A percentile compares a stretch with the other conserved stretches of the same genome.
Evolutionary conservation across 2,797 vertebrate species (phyloP).

Genomic region (Diplodus sargus): DNA sequence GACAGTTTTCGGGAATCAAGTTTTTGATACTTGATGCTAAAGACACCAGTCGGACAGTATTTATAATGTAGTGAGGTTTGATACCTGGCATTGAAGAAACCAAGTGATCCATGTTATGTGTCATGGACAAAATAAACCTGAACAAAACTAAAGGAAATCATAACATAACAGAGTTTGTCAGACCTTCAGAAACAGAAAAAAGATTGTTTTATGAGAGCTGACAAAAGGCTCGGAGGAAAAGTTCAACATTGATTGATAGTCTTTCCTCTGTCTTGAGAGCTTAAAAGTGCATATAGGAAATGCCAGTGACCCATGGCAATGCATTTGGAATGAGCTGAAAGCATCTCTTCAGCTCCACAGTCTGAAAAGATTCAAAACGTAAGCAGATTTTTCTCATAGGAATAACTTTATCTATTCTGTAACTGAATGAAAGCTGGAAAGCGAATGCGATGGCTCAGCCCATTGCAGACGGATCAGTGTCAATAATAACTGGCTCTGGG

Average conservation of each 20-base stretch:
- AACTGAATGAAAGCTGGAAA: slow-evolving; percentile 36
- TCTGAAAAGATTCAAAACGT: slow-evolving; percentile 41
- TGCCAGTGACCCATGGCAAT: slow-evolving; percentile 33
- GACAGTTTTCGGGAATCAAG: background rate
- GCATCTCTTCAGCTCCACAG: slow-evolving; percentile 19
- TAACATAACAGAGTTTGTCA: background rate
- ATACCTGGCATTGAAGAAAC: background rate
- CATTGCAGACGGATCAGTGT: slow-evolving; percentile 43
- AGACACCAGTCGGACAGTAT: background rate
- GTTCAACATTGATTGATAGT: slow-evolving; percentile 25
- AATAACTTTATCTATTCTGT: slow-evolving; percentile 47
- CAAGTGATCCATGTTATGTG: background rate
- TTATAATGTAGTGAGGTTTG: background rate
- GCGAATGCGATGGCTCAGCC: slow-evolving; percentile 14
- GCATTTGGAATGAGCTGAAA: slow-evolving; percentile 62
- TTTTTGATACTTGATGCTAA: background rate
- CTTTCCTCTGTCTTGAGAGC: background rate
- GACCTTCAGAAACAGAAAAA: slow-evolving; percentile 1
- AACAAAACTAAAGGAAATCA: background rate
- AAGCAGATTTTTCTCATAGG: slow-evolving; percentile 56
- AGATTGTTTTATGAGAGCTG: slow-evolving; percentile 27
- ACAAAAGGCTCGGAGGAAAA: slow-evolving; percentile 7
- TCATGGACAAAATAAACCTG: slow-evolving; percentile 2
- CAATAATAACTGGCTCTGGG: slow-evolving; percentile 60
- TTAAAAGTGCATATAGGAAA: slow-evolving; percentile 39